phyloP scores from a whole-genome alignment of 2,888 invertebrate genomes.

The Hypselothyrea guttata region DNA sequence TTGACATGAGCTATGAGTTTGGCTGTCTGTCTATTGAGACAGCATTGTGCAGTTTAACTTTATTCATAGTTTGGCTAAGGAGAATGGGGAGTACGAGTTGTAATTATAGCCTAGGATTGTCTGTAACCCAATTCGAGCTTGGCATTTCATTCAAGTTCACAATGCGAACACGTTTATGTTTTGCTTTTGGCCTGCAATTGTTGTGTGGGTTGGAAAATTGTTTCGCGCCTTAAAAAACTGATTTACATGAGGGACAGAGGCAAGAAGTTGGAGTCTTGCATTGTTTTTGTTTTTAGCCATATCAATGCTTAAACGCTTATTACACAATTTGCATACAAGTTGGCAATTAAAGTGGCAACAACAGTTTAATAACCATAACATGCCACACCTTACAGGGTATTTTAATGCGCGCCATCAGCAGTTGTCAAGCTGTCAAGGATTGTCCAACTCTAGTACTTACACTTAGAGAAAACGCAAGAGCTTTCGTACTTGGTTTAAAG shows the following conservation, averaged over 20 bases:
- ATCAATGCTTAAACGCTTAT: constrained; percentile 55
- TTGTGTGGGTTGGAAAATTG: constrained; percentile 62
- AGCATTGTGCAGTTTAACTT: no score
- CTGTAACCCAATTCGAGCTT: constrained; percentile 68
- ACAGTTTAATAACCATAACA: constrained; percentile 38
- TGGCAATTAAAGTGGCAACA: constrained; percentile 65
- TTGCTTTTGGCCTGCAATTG: constrained; percentile 20
- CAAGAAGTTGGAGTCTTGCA: not conserved
- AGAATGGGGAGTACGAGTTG: no score
- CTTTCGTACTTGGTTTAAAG: no score
- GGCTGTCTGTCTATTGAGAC: not conserved
- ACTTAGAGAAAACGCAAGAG: no score
- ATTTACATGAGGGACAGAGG: constrained; percentile 31
- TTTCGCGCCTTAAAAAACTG: constrained; percentile 61
- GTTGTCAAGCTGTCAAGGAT: constrained; percentile 58
- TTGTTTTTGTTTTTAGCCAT: constrained; percentile 40
- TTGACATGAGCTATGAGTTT: not conserved
- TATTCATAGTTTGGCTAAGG: no score
- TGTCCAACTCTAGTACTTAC: constrained; percentile 32
- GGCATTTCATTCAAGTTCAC: constrained; percentile 73
- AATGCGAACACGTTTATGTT: constrained; percentile 54
- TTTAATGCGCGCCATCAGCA: constrained; percentile 30
- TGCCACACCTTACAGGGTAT: constrained; percentile 51
- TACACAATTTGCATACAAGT: constrained; percentile 71
- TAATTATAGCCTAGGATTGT: constrained; percentile 55